Evolutionary conservation across 2,113 vertebrate species (phyloP).

Genomic region (Callorhinus ursinus): DNA sequence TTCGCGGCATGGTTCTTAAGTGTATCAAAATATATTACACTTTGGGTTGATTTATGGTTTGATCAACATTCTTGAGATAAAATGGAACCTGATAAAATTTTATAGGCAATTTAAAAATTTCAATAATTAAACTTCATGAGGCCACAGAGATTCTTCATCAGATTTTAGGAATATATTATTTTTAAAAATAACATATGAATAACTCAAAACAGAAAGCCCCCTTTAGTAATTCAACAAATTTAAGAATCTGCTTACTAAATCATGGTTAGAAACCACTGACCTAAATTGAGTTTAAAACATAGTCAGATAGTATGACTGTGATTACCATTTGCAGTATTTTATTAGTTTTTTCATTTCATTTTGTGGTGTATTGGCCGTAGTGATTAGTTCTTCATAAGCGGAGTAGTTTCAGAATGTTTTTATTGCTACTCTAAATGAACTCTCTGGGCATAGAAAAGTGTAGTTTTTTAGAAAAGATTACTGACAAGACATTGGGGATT

Average conservation of each 20-base stretch:
- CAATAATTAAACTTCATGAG: not conserved
- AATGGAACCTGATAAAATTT: slow-evolving; percentile 6
- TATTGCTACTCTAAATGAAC: not conserved
- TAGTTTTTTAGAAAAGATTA: not conserved
- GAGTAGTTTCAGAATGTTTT: slow-evolving; percentile 17
- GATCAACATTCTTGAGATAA: not conserved
- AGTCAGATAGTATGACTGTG: not conserved
- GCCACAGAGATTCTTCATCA: not conserved
- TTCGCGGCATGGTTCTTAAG: not conserved
- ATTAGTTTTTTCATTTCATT: slow-evolving; percentile 10
- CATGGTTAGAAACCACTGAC: not conserved
- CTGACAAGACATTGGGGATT: not conserved
- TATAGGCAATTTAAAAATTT: not conserved
- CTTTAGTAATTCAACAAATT: slow-evolving; percentile 8
- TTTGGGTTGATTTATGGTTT: not conserved
- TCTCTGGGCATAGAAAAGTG: not conserved
- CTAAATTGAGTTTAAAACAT: not conserved
- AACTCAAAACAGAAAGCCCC: not conserved
- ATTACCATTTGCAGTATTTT: not conserved
- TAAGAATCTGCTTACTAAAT: not conserved
- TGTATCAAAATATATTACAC: not conserved
- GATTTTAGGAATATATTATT: not conserved
- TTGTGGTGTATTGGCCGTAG: not conserved
- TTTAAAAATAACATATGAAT: not conserved
- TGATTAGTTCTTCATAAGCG: not conserved